Percentiles rank a stretch among this genome's conserved stretches.
Evolutionary conservation across 2,888 invertebrate genomes (phyloP).

Genomic region (Desoria tigrina): DNA sequence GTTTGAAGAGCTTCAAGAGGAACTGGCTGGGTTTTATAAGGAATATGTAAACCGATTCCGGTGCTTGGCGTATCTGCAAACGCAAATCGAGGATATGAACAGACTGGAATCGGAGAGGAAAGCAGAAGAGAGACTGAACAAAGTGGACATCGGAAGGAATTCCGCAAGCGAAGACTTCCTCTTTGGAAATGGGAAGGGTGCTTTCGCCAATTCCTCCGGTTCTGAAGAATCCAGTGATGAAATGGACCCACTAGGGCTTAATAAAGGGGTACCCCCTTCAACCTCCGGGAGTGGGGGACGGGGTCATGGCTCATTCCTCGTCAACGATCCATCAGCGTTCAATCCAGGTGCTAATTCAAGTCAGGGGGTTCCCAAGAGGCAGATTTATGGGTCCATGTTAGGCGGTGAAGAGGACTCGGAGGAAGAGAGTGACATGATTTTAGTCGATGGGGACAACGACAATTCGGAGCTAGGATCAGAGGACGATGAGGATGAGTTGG

Average conservation of each 20-base stretch:
- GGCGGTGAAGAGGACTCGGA: slow-evolving; percentile 49
- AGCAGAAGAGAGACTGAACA: slow-evolving; percentile 65
- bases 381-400: slow-evolving; percentile 49
- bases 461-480: slow-evolving; percentile 48
- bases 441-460: slow-evolving; percentile 50
- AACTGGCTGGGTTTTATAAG: slow-evolving; percentile 79
- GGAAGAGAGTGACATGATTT: slow-evolving; percentile 49
- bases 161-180: slow-evolving; percentile 31
- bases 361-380: slow-evolving; percentile 13
- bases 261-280: neutral
- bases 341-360: neutral
- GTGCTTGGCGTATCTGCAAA: slow-evolving; percentile 83
- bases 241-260: slow-evolving; percentile 3
- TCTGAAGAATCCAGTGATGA: slow-evolving; percentile 39
- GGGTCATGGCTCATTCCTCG: neutral
- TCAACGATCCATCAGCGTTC: neutral
- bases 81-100: slow-evolving; percentile 79
- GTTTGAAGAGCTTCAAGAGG: slow-evolving; percentile 82
- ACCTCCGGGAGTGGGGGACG: slow-evolving; percentile 9
- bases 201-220: slow-evolving; percentile 30
- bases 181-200: slow-evolving; percentile 31
- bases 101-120: slow-evolving; percentile 74
- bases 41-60: slow-evolving; percentile 85
- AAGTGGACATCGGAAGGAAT: slow-evolving; percentile 19
- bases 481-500: slow-evolving; percentile 47